Evolutionary conservation across 1,140 invertebrate species (phyloP), one percentile per base, ranked within the genome.

Genomic region (Macrocentrus cingulum): DNA sequence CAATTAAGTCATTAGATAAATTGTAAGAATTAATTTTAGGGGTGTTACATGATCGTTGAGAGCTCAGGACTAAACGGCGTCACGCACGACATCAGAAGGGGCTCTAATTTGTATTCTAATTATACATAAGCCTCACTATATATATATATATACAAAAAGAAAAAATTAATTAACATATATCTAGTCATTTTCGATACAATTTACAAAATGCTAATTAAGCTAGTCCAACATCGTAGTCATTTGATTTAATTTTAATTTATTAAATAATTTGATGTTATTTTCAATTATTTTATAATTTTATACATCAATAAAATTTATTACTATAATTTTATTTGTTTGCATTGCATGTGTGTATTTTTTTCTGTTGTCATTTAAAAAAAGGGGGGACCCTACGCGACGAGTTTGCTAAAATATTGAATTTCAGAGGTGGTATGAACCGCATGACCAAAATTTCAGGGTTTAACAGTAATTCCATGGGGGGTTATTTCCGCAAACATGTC

Each of bases 121-220:
- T 67, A 64, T 46, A 57, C 57, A 63, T 58, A 59, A 60, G 34
- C 41, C 49, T 57, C 63, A 22, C 60, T 59, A 55, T 62, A 65
- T 16, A 42, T 39, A 39, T 39, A 39, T 3, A 39, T 39, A 4
- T 8, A 13, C 36, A 39, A 39, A 39, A 13, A 8, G 15, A 39
- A 39, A 3, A n/a, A n/a, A 39, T n/a, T 3, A 5, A 39, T 8
- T 39, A n/a, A 39, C 4, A 39, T n/a, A 39, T 50, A 51, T 69
- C 69, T 71, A 73, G 69, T 73, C 69, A 69, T 67, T 69, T 37
- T 69, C 65, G 54, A 71, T 59, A 60, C 63, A 41, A 62, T 68
- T 69, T 68, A 68, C 62, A n/a, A 60, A 39, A n/a, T 34, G 29
- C 19, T 57, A 61, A 50, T 61, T 66, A 65, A 67, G 63, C 69